These are phyloP conservation scores for Coenonympha arcania DNA, from an alignment of 2,888 invertebrate species.

Conservation along the genomic window DNA sequence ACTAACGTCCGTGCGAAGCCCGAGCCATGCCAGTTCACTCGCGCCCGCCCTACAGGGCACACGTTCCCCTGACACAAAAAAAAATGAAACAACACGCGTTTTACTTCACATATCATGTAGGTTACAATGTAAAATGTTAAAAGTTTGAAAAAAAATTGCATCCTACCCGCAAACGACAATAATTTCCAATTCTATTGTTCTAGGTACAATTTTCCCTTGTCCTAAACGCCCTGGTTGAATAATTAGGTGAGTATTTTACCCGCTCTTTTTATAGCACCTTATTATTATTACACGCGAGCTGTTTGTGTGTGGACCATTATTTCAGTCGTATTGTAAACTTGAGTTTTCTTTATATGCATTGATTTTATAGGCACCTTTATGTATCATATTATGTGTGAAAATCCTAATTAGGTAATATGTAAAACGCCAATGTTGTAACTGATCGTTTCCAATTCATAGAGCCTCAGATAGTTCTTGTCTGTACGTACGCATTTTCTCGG, in stretches of 20 bases:
- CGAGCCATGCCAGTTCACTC: slow-evolving; percentile 54
- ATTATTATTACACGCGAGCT: slow-evolving; percentile 16
- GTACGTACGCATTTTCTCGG: too few relatives aligned
- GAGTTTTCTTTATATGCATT: background rate
- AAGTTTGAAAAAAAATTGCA: background rate
- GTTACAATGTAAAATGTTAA: slow-evolving; percentile 23
- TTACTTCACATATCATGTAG: slow-evolving; percentile 40
- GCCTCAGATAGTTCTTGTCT: background rate
- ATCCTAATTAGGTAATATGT: background rate
- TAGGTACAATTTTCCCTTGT: slow-evolving; percentile 47
- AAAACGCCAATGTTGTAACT: too few relatives aligned
- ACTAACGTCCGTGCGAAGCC: slow-evolving; percentile 57
- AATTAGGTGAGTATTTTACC: slow-evolving; percentile 46
- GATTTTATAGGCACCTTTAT: background rate
- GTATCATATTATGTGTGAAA: background rate
- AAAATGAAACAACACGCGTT: slow-evolving; percentile 39
- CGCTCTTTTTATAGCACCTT: slow-evolving; percentile 26
- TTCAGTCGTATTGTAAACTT: background rate
- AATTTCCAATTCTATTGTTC: slow-evolving; percentile 42
- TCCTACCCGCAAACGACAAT: background rate
- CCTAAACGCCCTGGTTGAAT: slow-evolving; percentile 38
- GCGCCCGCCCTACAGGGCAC: slow-evolving; percentile 44
- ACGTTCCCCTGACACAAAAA: slow-evolving; percentile 35
- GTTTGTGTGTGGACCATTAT: slow-evolving; percentile 4
- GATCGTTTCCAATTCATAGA: too few relatives aligned